A percentile compares a stretch with the other conserved stretches of the same genome.
phyloP scores from a whole-genome alignment of 2,113 vertebrate species.

The Opisthocomus hoazin region DNA sequence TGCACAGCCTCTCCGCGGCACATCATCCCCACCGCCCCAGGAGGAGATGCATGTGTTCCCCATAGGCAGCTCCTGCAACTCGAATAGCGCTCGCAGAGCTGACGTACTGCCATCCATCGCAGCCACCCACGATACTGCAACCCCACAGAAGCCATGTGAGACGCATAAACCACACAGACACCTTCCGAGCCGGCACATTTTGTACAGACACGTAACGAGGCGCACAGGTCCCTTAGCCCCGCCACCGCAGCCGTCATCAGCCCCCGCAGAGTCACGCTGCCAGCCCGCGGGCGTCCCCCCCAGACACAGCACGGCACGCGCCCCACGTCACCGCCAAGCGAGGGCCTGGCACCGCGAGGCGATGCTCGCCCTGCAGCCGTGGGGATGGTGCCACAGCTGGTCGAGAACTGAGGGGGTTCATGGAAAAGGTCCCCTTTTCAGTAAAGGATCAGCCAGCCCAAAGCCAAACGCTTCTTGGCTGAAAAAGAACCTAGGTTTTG shows the following conservation, averaged over 20 bases:
- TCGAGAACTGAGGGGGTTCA: not conserved
- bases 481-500: conserved; percentile 39
- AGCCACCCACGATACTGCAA: conserved; percentile 66
- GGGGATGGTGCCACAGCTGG: conserved; percentile 19
- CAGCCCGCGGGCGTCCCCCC: not conserved
- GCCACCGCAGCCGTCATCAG: not conserved
- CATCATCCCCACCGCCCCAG: conserved; percentile 70
- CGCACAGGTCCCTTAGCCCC: conserved; percentile 48
- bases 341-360: not conserved
- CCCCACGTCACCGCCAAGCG: not conserved
- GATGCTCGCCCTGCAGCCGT: not conserved
- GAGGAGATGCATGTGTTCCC: conserved; percentile 70
- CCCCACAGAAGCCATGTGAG: conserved; percentile 66
- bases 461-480: conserved; percentile 14
- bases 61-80: conserved; percentile 69
- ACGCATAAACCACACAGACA: conserved; percentile 61
- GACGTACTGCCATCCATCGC: conserved; percentile 60
- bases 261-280: not conserved
- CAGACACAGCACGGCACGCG: not conserved
- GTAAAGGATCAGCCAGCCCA: conserved; percentile 28
- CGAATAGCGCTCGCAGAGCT: conserved; percentile 62
- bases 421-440: conserved; percentile 37
- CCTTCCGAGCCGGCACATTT: conserved; percentile 60
- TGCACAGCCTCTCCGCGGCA: conserved; percentile 69
- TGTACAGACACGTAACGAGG: conserved; percentile 36